Evolutionary conservation across 2,113 vertebrate genomes (phyloP), one percentile per base, ranked within the genome.

Genomic region (Oncorhynchus keta): DNA sequence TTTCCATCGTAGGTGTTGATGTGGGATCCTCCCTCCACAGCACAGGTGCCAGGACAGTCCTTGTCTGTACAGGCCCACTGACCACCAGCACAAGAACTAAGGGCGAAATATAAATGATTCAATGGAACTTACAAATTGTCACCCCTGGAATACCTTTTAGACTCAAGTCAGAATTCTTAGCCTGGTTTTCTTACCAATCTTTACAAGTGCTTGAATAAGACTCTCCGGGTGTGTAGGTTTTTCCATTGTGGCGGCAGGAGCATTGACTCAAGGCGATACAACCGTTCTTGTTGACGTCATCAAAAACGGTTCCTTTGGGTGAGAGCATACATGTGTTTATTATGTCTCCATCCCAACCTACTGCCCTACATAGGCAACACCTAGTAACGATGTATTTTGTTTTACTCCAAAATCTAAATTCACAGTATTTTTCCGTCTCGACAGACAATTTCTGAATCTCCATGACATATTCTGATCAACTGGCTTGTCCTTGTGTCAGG

Each of bases 1-100:
- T 89, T 95, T 72, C 89, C 87, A 11, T 97, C 95, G 0, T 89
- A 97, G 5, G 95, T 95, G 79, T 89, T 90, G 78, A 97, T 90
- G 70, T 95, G 95, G 4, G 95, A 93, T 0, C 94, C 95, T 11
- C 94, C 96, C 51, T 89, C 90, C 24, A 96, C 77, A 0, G 94
- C 93, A 81, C 94, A 94, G 3, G 72, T 84, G 24, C 87, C 90
- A 49, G 90, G 87, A 76, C 94, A 94, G 32, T 89, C 78, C 14
- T 66, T 77, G 7, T 93, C 84, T 35, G 66, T 74, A 26, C 94
- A 95, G 0, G 7, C 84, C 94, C 94, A 95, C 70, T 88, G 83
- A 16, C 93, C 92, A 64, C 87, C 90, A 4, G 48, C 72, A 65
- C 95, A 95, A 3, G 83, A 81, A 72, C 94, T 95, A 49, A 26